Conservation (phyloP, 1,140 invertebrate species). For the Diprion similis region DNA sequence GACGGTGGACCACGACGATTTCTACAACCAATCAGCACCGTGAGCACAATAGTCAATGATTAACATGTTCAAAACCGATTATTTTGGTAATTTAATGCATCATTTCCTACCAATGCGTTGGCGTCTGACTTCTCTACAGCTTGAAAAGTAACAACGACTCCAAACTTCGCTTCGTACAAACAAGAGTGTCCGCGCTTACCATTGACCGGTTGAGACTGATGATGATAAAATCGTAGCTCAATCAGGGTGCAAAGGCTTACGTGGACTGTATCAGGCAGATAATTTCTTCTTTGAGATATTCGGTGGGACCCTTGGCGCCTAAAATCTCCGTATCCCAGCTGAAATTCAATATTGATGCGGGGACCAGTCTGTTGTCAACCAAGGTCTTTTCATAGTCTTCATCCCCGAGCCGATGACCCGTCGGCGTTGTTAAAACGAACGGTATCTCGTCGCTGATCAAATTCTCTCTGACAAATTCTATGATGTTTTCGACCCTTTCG, state of each 20-base stretch:
- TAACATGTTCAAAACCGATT: too few relatives aligned
- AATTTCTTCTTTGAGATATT: slow-evolving; percentile 78
- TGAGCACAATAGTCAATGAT: too few relatives aligned
- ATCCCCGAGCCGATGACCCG: slow-evolving; percentile 67
- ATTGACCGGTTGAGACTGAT: too few relatives aligned
- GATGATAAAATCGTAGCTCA: too few relatives aligned
- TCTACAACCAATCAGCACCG: too few relatives aligned
- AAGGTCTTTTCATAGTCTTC: slow-evolving; percentile 73
- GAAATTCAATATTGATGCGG: slow-evolving; percentile 77
- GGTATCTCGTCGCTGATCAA: slow-evolving; percentile 69
- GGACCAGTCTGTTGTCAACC: slow-evolving; percentile 75
- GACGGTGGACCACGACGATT: too few relatives aligned
- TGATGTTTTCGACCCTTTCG: slow-evolving; percentile 74
- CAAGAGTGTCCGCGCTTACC: too few relatives aligned
- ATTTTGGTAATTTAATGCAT: too few relatives aligned
- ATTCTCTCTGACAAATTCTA: slow-evolving; percentile 78
- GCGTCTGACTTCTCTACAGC: too few relatives aligned
- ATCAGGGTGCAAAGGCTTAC: slow-evolving; percentile 43
- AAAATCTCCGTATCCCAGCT: slow-evolving; percentile 65
- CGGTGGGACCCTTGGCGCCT: slow-evolving; percentile 60
- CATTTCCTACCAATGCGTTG: too few relatives aligned
- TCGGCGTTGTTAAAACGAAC: slow-evolving; percentile 70
- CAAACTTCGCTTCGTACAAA: too few relatives aligned
- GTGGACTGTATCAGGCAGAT: slow-evolving; percentile 72
- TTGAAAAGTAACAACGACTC: too few relatives aligned